Percentiles rank a stretch among this genome's conserved stretches.
Evolutionary conservation across 2,888 invertebrate genomes (phyloP).

Genomic region (Phengaris alcon): DNA sequence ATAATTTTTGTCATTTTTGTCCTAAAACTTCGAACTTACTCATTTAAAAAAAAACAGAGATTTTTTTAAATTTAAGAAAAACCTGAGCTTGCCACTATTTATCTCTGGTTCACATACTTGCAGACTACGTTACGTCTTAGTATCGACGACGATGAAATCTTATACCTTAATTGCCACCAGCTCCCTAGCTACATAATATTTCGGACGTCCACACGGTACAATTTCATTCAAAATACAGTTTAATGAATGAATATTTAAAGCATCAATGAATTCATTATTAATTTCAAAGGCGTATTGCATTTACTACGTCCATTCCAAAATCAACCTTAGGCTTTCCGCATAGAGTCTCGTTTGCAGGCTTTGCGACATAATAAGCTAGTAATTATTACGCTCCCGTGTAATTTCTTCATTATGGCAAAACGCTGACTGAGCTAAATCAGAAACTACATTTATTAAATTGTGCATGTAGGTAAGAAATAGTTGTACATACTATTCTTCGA

Average conservation of each 20-base stretch:
- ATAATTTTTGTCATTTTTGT: neutral
- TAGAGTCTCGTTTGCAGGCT: neutral
- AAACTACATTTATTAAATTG: neutral
- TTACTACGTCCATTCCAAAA: conserved; percentile 23
- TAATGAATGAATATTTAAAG: conserved; percentile 25
- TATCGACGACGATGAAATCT: no score
- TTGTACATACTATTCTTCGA: no score
- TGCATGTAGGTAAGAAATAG: neutral
- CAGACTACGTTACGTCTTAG: no score
- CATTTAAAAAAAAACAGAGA: no score
- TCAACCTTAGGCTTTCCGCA: neutral
- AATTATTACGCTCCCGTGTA: conserved; percentile 1
- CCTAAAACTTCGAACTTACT: no score
- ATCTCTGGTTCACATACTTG: no score
- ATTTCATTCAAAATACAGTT: neutral
- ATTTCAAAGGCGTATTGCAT: neutral
- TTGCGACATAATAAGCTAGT: neutral
- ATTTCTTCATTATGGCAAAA: conserved; percentile 11
- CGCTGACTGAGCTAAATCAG: neutral
- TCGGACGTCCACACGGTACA: neutral
- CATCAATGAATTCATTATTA: conserved; percentile 22
- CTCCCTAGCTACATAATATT: neutral
- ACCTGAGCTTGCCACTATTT: no score
- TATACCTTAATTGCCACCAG: no score
- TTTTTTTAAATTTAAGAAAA: no score